phyloP scores from a whole-genome alignment of 1,140 invertebrate species.

The Achroia grisella region DNA sequence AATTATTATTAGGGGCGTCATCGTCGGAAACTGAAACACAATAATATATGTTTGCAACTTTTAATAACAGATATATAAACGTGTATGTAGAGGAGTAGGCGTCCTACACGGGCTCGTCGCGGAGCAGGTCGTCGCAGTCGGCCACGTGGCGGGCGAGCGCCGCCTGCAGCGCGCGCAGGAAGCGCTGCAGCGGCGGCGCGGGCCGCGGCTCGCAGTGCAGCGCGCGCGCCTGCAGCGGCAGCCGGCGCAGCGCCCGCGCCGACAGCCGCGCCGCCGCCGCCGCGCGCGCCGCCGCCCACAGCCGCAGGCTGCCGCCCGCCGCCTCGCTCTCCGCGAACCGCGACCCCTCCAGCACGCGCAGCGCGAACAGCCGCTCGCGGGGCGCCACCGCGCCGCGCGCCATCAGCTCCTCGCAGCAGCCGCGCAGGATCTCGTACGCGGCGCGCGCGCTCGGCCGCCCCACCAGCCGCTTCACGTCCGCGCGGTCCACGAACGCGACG shows the following conservation, averaged over 20 bases:
- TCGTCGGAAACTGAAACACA: too few species aligned
- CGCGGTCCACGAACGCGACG: constrained; percentile 95
- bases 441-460: too few species aligned
- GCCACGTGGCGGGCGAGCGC: constrained; percentile 26
- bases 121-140: constrained; percentile 15
- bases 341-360: constrained; percentile 34
- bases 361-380: constrained; percentile 46
- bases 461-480: constrained; percentile 97
- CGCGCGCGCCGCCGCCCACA: constrained; percentile 69
- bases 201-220: too few species aligned
- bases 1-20: too few species aligned
- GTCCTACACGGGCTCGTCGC: background rate
- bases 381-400: constrained; percentile 71
- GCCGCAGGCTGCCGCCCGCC: constrained; percentile 37
- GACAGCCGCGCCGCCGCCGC: constrained; percentile 82
- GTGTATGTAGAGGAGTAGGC: too few species aligned
- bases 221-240: constrained; percentile 89
- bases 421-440: constrained; percentile 86
- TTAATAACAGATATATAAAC: too few species aligned
- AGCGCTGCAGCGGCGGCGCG: constrained; percentile 11
- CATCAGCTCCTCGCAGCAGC: constrained; percentile 60
- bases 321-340: constrained; percentile 48
- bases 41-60: too few species aligned
- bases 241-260: constrained; percentile 90
- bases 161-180: constrained; percentile 25